A percentile compares a stretch with the other conserved stretches of the same genome.
These are phyloP conservation scores for Cephalopterus ornatus DNA, from an alignment of 2,113 vertebrate genomes.

Conservation along the genomic window DNA sequence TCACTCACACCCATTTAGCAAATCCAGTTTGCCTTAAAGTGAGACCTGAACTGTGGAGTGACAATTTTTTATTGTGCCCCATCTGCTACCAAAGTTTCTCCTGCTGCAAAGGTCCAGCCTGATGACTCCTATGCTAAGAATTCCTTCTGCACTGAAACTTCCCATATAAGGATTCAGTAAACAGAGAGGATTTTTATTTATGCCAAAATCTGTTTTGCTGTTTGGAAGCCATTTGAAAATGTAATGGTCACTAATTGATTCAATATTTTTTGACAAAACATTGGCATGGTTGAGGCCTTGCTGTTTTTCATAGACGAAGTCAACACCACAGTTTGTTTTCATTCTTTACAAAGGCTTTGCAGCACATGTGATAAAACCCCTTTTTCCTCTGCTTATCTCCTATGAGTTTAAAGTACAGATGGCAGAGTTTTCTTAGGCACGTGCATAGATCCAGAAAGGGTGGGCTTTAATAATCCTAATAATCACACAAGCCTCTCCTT, in stretches of 20 bases:
- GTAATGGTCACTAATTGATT: not conserved
- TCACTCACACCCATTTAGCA: not conserved
- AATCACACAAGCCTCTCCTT: not conserved
- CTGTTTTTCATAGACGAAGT: not conserved
- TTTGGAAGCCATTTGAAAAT: conserved; percentile 23
- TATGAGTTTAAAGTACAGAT: not conserved
- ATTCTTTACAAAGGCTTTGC: not conserved
- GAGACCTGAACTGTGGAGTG: not conserved
- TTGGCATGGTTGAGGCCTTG: not conserved
- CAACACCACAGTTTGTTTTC: not conserved
- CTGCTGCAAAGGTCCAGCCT: not conserved
- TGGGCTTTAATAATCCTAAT: not conserved
- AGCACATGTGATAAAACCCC: not conserved
- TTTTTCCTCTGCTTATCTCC: not conserved
- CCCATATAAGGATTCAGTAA: conserved; percentile 13
- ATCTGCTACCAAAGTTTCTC: not conserved
- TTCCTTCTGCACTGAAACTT: not conserved
- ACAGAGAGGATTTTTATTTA: not conserved
- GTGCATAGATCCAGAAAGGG: not conserved
- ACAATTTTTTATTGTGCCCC: not conserved
- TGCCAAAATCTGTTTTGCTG: conserved; percentile 28
- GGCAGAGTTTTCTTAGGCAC: not conserved
- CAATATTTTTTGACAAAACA: conserved; percentile 43
- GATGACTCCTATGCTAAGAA: not conserved
- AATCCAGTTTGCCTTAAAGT: not conserved